These are phyloP conservation scores for Ganaspis brasiliensis DNA, from an alignment of 2,888 invertebrate species.

Conservation along the genomic window DNA sequence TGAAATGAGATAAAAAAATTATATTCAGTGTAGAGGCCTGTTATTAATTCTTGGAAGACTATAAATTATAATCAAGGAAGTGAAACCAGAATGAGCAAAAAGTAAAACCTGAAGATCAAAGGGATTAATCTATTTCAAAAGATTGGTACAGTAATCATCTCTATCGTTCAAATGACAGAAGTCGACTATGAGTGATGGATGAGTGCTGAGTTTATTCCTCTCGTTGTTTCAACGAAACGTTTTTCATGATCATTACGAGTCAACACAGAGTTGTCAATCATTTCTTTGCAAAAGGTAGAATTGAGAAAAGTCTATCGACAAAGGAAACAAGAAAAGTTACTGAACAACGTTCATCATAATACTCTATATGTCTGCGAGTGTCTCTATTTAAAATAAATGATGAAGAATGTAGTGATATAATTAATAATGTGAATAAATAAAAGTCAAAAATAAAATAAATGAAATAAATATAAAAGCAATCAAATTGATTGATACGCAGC, in stretches of 20 bases:
- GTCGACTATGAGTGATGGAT: constrained; percentile 19
- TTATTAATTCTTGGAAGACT: not conserved
- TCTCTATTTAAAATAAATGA: too few relatives aligned
- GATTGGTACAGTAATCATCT: constrained; percentile 17
- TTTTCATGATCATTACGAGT: constrained; percentile 20
- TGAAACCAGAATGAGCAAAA: not conserved
- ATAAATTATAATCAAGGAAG: constrained; percentile 7
- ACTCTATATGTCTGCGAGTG: not conserved
- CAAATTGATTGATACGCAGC: too few relatives aligned
- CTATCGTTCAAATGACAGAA: constrained; percentile 21
- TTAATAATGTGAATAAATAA: too few relatives aligned
- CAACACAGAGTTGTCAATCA: constrained; percentile 17
- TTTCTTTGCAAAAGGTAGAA: not conserved
- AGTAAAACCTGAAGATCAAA: constrained; percentile 9
- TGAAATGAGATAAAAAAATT: not conserved
- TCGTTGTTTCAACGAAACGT: not conserved
- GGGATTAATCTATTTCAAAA: constrained; percentile 15
- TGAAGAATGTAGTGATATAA: too few relatives aligned
- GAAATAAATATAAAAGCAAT: too few relatives aligned
- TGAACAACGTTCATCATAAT: not conserved
- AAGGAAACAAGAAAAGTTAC: not conserved
- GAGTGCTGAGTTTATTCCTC: constrained; percentile 22
- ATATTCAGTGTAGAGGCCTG: not conserved
- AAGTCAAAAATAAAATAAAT: too few relatives aligned
- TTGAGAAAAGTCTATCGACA: not conserved